phyloP scores from a whole-genome alignment of 2,888 invertebrate species.

The Agrochola lota region DNA sequence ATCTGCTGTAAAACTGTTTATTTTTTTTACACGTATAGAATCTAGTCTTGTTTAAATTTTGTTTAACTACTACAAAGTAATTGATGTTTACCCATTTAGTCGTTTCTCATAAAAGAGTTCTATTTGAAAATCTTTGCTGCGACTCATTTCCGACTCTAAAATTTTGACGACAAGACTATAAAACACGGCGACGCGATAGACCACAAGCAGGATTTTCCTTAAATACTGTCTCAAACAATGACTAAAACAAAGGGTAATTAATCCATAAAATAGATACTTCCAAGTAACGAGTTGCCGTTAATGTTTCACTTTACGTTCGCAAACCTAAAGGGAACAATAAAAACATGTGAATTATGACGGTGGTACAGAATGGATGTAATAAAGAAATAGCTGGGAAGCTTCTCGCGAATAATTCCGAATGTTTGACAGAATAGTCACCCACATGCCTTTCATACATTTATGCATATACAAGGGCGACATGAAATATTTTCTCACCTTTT shows the following conservation, averaged over 20 bases:
- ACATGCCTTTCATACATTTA: slow-evolving; percentile 61
- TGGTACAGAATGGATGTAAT: slow-evolving; percentile 80
- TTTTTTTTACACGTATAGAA: neutral
- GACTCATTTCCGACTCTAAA: neutral
- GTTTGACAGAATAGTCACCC: slow-evolving; percentile 69
- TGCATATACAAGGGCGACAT: slow-evolving; percentile 53
- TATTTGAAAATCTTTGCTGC: neutral
- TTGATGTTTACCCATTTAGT: neutral
- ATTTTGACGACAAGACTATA: slow-evolving; percentile 10
- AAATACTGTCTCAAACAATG: slow-evolving; percentile 29
- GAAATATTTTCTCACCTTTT: slow-evolving; percentile 57
- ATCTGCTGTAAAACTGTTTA: neutral
- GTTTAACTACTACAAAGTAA: neutral
- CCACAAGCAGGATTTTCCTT: slow-evolving; percentile 8
- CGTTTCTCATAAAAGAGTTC: neutral
- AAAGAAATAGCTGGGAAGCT: slow-evolving; percentile 82
- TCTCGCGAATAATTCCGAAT: slow-evolving; percentile 79
- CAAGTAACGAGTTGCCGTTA: slow-evolving; percentile 60
- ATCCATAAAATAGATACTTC: slow-evolving; percentile 63
- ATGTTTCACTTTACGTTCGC: slow-evolving; percentile 67
- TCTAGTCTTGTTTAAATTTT: neutral
- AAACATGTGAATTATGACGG: slow-evolving; percentile 79
- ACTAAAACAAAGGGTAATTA: slow-evolving; percentile 57
- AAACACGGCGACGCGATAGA: neutral
- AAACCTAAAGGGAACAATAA: slow-evolving; percentile 77